Evolutionary conservation across 2,888 invertebrate species (phyloP).

Genomic region (Rutpela maculata): DNA sequence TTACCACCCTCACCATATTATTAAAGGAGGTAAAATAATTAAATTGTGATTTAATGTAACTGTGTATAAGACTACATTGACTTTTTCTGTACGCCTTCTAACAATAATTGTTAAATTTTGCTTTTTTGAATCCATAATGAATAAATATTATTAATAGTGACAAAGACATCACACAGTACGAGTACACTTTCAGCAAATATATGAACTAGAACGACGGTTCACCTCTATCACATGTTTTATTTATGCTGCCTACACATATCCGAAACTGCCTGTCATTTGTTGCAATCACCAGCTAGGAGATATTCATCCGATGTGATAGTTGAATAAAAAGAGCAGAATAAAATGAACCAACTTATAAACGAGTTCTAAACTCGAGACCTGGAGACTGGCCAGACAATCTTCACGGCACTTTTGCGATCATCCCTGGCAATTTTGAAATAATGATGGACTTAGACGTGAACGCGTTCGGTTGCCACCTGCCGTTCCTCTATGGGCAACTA

Average conservation of each 20-base stretch:
- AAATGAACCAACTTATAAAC: conserved; percentile 19
- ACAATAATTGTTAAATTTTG: no score
- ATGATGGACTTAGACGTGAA: conserved; percentile 58
- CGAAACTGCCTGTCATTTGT: conserved; percentile 40
- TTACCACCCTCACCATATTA: no score
- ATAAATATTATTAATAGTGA: no score
- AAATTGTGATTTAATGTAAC: no score
- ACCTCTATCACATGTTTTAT: conserved; percentile 4
- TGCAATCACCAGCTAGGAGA: conserved; percentile 32
- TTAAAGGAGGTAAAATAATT: no score
- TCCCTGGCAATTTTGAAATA: conserved; percentile 60
- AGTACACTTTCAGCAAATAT: no score
- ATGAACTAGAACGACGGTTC: neutral
- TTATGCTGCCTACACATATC: conserved; percentile 25
- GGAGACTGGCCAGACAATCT: conserved; percentile 24
- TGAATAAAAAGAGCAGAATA: conserved; percentile 21
- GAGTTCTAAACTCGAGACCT: conserved; percentile 29
- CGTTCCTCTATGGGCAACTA: conserved; percentile 44
- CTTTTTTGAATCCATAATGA: no score
- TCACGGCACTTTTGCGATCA: conserved; percentile 49
- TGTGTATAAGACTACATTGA: no score
- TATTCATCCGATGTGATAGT: conserved; percentile 13
- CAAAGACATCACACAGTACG: no score
- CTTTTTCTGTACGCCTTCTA: no score
- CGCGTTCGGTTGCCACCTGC: conserved; percentile 63